These are phyloP conservation scores for Pachycephala philippinensis DNA, from an alignment of 2,113 vertebrate species.

Conservation along the genomic window DNA sequence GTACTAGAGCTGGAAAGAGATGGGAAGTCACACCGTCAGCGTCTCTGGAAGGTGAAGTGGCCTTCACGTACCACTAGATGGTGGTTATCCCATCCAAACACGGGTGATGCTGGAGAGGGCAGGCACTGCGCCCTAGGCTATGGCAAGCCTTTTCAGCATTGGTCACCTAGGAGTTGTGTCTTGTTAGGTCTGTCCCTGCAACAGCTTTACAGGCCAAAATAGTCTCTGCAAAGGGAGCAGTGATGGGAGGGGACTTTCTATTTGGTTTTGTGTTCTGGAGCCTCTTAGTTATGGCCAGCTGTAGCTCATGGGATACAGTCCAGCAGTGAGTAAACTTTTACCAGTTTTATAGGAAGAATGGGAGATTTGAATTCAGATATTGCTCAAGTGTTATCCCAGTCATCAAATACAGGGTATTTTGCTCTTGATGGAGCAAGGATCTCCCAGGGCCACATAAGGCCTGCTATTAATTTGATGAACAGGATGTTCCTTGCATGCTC, in stretches of 20 bases:
- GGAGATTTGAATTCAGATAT: neutral
- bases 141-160: neutral
- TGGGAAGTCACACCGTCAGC: fast-evolving
- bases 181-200: neutral
- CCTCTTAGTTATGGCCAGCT: neutral
- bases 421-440: neutral
- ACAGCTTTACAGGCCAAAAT: fast-evolving
- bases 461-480: neutral
- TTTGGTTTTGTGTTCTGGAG: neutral
- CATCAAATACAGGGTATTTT: neutral
- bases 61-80: constrained; percentile 10
- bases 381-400: neutral
- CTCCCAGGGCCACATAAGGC: neutral
- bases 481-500: neutral
- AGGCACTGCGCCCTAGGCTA: fast-evolving
- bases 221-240: neutral
- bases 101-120: neutral
- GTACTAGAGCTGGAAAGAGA: neutral
- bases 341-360: neutral
- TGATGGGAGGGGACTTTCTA: neutral
- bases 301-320: neutral
- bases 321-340: neutral
- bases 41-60: neutral
- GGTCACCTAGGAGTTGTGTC: neutral
- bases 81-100: constrained; percentile 1